Percentiles rank a stretch among this genome's conserved stretches.
Evolutionary conservation across 2,888 invertebrate genomes (phyloP).

Genomic region (Drosophila nr. perissopoda): DNA sequence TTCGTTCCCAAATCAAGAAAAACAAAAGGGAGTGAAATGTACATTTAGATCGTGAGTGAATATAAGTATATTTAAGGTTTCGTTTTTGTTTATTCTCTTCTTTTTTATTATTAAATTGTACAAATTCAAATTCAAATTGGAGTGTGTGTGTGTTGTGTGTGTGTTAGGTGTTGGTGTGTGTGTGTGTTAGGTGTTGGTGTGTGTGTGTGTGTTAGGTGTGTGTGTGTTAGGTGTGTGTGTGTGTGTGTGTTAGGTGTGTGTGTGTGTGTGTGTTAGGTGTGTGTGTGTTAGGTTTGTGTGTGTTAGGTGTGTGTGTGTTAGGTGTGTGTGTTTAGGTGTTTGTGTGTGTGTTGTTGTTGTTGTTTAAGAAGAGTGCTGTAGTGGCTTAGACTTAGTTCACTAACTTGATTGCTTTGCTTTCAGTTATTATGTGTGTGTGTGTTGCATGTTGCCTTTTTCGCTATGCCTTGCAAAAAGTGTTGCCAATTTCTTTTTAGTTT

Average conservation of each 20-base stretch:
- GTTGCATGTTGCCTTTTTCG: not conserved
- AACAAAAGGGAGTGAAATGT: not conserved
- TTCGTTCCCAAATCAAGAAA: not conserved
- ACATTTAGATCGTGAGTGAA: not conserved
- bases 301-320: not conserved
- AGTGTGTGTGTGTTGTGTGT: not conserved
- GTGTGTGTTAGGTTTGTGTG: not conserved
- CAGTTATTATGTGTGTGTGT: not conserved
- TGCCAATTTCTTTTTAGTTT: not conserved
- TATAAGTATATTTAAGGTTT: not conserved
- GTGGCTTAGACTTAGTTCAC: not conserved
- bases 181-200: too few species aligned
- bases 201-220: not conserved
- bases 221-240: not conserved
- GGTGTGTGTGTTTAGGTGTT: too few species aligned
- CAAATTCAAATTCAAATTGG: not conserved
- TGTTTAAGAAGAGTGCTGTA: not conserved
- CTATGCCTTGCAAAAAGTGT: not conserved
- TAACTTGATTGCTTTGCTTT: constrained; percentile 1
- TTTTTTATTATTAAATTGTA: not conserved
- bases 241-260: too few species aligned
- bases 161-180: not conserved
- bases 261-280: not conserved
- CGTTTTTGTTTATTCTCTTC: not conserved
- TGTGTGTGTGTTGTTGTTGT: not conserved